Base-by-base conservation (phyloP, 2,888 invertebrate genomes). In the Microplitis manilae region DNA sequence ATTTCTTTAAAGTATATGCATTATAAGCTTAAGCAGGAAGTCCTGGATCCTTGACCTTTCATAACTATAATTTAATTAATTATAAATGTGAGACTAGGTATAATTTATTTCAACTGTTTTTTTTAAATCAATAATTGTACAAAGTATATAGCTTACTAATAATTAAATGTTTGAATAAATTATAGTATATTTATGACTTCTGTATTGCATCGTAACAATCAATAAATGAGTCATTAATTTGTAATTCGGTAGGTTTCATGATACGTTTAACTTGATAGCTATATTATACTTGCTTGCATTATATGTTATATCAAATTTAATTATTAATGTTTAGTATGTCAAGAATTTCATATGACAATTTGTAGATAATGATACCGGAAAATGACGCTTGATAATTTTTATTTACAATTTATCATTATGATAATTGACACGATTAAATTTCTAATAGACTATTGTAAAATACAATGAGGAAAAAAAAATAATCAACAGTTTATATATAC, bases 11-110 rank as follows among this genome's bases (percentile, higher is more conserved):
- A 9, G 59, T 2, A 38, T 39, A 62, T 6, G 17, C 7, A 39
- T 50, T 17, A n/a, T 59, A n/a, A 50, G 65, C 41, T 30, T 68
- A 38, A 5, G 40, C 41, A 68, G 67, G 67, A 74, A 70, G 60
- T 77, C 67, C 77, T 70, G 60, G 70, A 76, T 78, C 80, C 79
- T 82, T 81, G 79, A 80, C 79, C 81, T 79, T 68, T 75, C 75
- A 73, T 94, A 76, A 77, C 77, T 64, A 76, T 76, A 75, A 68
- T 80, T 75, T 80, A 79, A 81, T 81, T 80, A 80, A 79, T 50
- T 79, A 83, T 80, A 72, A 79, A 83, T 76, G 78, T 76, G 77
- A 75, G 79, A 81, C 78, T 50, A 75, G 75, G 65, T 77, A 72
- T 73, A 76, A 73, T 60, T 62, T 60, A 70, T 73, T 75, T 40